These are phyloP conservation scores for Prionailurus viverrinus DNA, from an alignment of 2,113 vertebrate genomes.

Conservation along the genomic window DNA sequence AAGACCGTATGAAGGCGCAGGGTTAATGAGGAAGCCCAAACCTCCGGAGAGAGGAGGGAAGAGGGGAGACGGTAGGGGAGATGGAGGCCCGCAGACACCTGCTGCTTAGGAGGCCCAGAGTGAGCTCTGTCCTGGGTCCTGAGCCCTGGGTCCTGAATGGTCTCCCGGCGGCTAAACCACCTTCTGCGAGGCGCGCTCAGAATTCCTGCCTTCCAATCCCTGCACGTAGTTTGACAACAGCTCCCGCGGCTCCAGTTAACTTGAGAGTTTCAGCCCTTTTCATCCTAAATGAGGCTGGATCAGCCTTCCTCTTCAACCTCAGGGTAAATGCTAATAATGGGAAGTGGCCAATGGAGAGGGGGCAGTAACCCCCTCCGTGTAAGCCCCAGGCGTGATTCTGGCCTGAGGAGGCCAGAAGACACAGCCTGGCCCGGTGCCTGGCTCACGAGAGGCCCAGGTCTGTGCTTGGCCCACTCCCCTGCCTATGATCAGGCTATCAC, in stretches of 20 bases:
- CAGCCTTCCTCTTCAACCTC: neutral
- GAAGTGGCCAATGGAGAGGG: neutral
- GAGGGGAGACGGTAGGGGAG: neutral
- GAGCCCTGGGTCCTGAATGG: neutral
- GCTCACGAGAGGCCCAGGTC: neutral
- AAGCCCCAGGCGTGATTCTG: neutral
- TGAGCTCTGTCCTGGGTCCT: neutral
- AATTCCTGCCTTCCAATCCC: neutral
- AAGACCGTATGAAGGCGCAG: neutral
- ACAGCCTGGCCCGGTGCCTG: neutral
- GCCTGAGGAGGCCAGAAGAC: neutral
- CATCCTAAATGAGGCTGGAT: neutral
- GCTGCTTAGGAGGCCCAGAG: neutral
- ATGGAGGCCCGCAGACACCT: neutral
- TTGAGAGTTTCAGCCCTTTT: neutral
- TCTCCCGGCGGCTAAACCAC: neutral
- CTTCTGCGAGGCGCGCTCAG: neutral
- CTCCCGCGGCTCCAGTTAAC: neutral
- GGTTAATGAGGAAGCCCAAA: neutral
- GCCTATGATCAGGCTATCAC: fast-evolving
- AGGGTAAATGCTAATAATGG: neutral
- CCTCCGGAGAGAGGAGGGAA: neutral
- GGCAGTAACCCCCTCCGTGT: fast-evolving
- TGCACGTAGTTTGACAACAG: neutral
- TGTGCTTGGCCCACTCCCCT: neutral